Conservation (phyloP, 2,888 invertebrate genomes). For the Tigriopus californicus region DNA sequence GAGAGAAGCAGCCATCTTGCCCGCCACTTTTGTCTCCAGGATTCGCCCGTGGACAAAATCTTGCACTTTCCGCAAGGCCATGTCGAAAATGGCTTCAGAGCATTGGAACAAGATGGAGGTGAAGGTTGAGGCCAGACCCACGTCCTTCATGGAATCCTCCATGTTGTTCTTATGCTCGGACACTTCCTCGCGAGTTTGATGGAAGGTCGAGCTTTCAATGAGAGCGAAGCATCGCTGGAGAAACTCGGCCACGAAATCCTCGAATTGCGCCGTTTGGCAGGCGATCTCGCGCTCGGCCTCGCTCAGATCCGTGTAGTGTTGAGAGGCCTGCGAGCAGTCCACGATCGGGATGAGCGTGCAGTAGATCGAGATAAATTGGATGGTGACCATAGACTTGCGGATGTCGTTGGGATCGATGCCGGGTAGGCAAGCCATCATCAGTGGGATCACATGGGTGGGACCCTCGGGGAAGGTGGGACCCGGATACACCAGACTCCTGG, state of each 20-base stretch:
- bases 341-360: slow-evolving; percentile 59
- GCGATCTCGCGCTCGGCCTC: slow-evolving; percentile 45
- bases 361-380: slow-evolving; percentile 57
- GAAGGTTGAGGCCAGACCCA: slow-evolving; percentile 40
- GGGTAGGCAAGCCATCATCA: slow-evolving; percentile 58
- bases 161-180: slow-evolving; percentile 38
- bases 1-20: slow-evolving; percentile 53
- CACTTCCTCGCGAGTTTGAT: slow-evolving; percentile 13
- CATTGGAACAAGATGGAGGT: slow-evolving; percentile 36
- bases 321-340: slow-evolving; percentile 58
- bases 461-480: slow-evolving; percentile 44
- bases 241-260: slow-evolving; percentile 70
- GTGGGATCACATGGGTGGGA: slow-evolving; percentile 55
- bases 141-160: slow-evolving; percentile 50
- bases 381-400: slow-evolving; percentile 34
- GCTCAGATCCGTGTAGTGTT: slow-evolving; percentile 34
- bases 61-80: slow-evolving; percentile 53
- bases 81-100: slow-evolving; percentile 39
- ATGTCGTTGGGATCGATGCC: slow-evolving; percentile 73
- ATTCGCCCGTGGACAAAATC: slow-evolving; percentile 48
- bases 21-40: slow-evolving; percentile 66
- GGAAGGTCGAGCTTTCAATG: slow-evolving; percentile 20
- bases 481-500: slow-evolving; percentile 38
- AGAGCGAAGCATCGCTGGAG: slow-evolving; percentile 53
- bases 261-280: slow-evolving; percentile 62